These are phyloP conservation scores for Torymus tubicola DNA, from an alignment of 2,888 invertebrate species.

Conservation along the genomic window DNA sequence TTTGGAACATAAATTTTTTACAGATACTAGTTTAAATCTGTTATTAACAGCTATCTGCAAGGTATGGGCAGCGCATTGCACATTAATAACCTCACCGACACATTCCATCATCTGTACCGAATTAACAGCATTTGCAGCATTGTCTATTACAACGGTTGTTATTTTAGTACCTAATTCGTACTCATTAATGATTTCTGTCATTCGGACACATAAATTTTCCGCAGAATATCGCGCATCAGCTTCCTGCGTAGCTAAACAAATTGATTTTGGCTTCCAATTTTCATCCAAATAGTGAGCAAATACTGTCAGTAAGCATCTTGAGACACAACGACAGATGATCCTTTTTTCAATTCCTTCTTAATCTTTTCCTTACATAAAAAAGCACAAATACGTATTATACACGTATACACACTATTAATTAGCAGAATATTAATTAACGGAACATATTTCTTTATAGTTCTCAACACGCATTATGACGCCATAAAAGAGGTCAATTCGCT, in stretches of 20 bases:
- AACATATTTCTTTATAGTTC: not conserved
- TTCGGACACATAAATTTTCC: not conserved
- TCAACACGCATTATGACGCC: too few species aligned
- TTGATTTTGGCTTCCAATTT: not conserved
- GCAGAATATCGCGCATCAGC: slow-evolving; percentile 5
- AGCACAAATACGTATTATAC: not conserved
- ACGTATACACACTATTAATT: not conserved
- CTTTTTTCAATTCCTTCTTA: not conserved
- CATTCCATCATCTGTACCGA: not conserved
- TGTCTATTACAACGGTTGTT: not conserved
- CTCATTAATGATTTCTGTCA: not conserved
- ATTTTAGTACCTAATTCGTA: not conserved
- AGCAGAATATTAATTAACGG: not conserved
- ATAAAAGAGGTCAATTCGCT: slow-evolving; percentile 11
- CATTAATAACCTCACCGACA: not conserved
- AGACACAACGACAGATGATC: not conserved
- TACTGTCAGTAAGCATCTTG: not conserved
- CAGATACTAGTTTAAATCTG: not conserved
- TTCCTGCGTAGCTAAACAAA: slow-evolving; percentile 9
- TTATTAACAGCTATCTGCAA: not conserved
- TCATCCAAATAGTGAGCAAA: not conserved
- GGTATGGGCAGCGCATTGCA: slow-evolving; percentile 7
- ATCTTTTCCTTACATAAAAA: slow-evolving; percentile 9
- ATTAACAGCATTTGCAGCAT: slow-evolving; percentile 15
- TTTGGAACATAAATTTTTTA: not conserved